Percentiles rank a stretch among this genome's conserved stretches.
Conservation (phyloP, 2,888 invertebrate species). For the Stenotaenia linearis region DNA sequence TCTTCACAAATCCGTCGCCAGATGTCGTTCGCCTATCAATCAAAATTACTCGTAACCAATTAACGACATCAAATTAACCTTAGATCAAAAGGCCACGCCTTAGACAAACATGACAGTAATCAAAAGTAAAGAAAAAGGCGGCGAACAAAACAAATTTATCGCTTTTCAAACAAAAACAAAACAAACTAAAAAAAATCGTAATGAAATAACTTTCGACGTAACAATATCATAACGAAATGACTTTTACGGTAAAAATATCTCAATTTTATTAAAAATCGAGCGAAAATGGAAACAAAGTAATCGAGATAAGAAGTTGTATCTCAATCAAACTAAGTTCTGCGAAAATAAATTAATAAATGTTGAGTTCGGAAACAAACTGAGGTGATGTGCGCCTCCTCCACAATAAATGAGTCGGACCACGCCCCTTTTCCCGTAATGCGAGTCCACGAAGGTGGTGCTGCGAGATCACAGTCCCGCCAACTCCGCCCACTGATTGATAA, state of each 20-base stretch:
- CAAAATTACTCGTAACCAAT: background rate
- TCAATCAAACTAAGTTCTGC: background rate
- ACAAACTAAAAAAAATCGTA: too few relatives aligned
- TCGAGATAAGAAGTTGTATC: background rate
- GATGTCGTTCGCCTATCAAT: background rate
- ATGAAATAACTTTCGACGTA: too few relatives aligned
- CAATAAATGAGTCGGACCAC: background rate
- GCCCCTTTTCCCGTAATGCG: background rate
- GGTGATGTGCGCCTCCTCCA: background rate
- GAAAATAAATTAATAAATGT: background rate
- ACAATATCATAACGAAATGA: too few relatives aligned
- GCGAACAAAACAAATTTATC: too few relatives aligned
- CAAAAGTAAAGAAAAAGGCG: background rate
- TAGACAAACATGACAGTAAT: background rate
- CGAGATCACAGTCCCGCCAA: slow-evolving; percentile 4
- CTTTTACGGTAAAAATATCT: too few relatives aligned
- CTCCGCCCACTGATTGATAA: slow-evolving; percentile 9
- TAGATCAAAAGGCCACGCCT: background rate
- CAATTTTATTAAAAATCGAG: background rate
- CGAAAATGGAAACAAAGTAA: background rate
- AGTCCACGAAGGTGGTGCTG: slow-evolving; percentile 1
- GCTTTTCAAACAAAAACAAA: background rate
- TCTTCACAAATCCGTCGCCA: background rate
- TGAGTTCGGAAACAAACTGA: background rate
- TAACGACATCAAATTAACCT: background rate